phyloP scores from a whole-genome alignment of 1,140 invertebrate genomes.

The Drosophila malerkotliana region DNA sequence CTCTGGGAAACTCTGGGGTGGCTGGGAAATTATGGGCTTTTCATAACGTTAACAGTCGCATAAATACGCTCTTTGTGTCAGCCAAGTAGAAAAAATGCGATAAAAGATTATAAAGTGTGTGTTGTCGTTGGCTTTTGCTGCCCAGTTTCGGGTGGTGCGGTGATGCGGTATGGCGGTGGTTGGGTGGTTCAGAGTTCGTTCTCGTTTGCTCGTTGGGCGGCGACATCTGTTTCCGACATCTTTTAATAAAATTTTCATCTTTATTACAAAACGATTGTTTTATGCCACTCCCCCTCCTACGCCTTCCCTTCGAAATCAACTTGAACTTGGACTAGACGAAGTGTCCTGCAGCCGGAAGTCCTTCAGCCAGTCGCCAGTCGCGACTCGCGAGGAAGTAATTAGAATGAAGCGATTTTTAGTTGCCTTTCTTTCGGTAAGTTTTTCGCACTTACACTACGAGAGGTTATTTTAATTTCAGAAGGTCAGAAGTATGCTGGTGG shows the following conservation, averaged over 20 bases:
- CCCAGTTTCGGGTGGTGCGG: slow-evolving; percentile 24
- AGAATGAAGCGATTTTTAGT: slow-evolving; percentile 82
- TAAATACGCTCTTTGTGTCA: slow-evolving; percentile 83
- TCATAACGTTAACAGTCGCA: slow-evolving; percentile 83
- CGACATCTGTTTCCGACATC: slow-evolving; percentile 84
- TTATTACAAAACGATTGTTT: slow-evolving; percentile 84
- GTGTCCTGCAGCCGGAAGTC: slow-evolving; percentile 62
- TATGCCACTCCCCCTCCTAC: slow-evolving; percentile 48
- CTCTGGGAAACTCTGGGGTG: slow-evolving; percentile 40
- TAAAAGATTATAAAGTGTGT: slow-evolving; percentile 84
- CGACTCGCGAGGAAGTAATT: slow-evolving; percentile 69
- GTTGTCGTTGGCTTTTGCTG: slow-evolving; percentile 58
- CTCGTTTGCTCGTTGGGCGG: slow-evolving; percentile 41
- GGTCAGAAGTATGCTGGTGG: no score
- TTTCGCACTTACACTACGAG: slow-evolving; percentile 4
- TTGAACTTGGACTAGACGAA: slow-evolving; percentile 64
- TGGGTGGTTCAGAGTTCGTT: slow-evolving; percentile 38
- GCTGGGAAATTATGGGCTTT: slow-evolving; percentile 83
- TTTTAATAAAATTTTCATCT: slow-evolving; percentile 85
- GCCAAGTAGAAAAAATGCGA: slow-evolving; percentile 83
- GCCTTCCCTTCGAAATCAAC: slow-evolving; percentile 20
- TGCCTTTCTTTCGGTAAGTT: slow-evolving; percentile 31
- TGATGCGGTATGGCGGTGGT: slow-evolving; percentile 4
- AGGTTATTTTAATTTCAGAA: no score
- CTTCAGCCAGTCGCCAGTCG: slow-evolving; percentile 64